These are phyloP conservation scores for Acleris laterana DNA, from an alignment of 2,888 invertebrate genomes.

Conservation along the genomic window DNA sequence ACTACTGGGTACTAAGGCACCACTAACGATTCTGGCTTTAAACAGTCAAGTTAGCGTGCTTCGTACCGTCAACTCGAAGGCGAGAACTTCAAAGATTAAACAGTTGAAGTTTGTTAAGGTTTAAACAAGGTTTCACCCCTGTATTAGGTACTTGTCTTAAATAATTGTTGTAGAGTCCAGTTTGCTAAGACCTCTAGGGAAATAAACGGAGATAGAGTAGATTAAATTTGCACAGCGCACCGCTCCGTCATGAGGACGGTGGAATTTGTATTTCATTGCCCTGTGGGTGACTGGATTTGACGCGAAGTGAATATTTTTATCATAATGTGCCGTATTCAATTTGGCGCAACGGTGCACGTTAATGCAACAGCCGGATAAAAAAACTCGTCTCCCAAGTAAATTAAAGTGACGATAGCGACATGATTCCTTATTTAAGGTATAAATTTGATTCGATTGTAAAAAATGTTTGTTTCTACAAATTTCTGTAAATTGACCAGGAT, in stretches of 20 bases:
- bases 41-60: conserved; percentile 52
- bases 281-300: conserved; percentile 4
- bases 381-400: too few relatives aligned
- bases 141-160: conserved; percentile 58
- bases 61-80: conserved; percentile 51
- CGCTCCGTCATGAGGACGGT: conserved; percentile 54
- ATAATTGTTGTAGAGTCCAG: conserved; percentile 63
- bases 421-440: too few relatives aligned
- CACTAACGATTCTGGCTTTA: conserved; percentile 25
- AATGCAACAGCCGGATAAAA: too few relatives aligned
- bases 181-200: conserved; percentile 59
- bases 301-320: conserved; percentile 5
- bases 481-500: too few relatives aligned
- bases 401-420: too few relatives aligned
- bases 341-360: background rate
- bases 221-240: conserved; percentile 55
- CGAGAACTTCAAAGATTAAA: conserved; percentile 63
- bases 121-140: conserved; percentile 59
- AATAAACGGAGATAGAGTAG: conserved; percentile 64
- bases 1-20: conserved; percentile 13
- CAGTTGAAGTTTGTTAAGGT: conserved; percentile 63
- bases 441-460: too few relatives aligned
- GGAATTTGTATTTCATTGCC: conserved; percentile 48
- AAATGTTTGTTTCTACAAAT: too few relatives aligned
- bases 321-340: background rate